Base-by-base conservation (phyloP, 2,797 vertebrate species). In the Echeneis naucrates region DNA sequence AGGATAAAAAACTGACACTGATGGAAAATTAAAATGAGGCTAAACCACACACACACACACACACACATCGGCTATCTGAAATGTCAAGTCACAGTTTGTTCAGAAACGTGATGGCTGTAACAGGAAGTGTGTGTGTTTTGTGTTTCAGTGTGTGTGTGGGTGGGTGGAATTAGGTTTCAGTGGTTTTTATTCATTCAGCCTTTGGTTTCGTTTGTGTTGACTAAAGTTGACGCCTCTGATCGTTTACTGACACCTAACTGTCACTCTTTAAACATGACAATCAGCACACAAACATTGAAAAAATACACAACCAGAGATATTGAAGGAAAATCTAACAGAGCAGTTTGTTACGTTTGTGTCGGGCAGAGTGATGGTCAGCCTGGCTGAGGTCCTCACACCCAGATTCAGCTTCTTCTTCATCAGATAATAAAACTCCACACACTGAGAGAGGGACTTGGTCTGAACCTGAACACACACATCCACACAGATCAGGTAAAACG, bases 391-490 rank as follows among this genome's bases (percentile, higher is more conserved):
- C 75, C 44, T 79, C 4, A 2, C 4, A 1, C 38, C 57, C 30
- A 81, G 65, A 19, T 23, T 75, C 72, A 77, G 35, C 55, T 82
- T 87, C 84, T 95, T 97, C 84, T 97, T 97, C 95, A 95, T 97
- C 0, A 94, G 96, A 44, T 97, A 97, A 85, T 97, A 97, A 87
- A 95, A 97, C 84, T 97, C 96, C 61, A 97, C 95, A 37, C 96
- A 97, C 53, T 97, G 94, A 50, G 95, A 90, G 72, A 96, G 83
- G 0, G 95, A 95, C 91, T 97, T 97, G 2, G 96, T 95, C 83
- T 94, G 95, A 68, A 97, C 94, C 96, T 97, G 52, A 50, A 68
- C 26, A 44, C 44, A 57, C n/a, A 59, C 44, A 67, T 5, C 38
- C 26, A 26, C 1, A 40, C 14, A 47, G 1, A 32, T 4, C n/a